Percentiles rank a stretch among this genome's conserved stretches.
phyloP scores from a whole-genome alignment of 1,140 invertebrate genomes.

The Drosophila bifasciata region DNA sequence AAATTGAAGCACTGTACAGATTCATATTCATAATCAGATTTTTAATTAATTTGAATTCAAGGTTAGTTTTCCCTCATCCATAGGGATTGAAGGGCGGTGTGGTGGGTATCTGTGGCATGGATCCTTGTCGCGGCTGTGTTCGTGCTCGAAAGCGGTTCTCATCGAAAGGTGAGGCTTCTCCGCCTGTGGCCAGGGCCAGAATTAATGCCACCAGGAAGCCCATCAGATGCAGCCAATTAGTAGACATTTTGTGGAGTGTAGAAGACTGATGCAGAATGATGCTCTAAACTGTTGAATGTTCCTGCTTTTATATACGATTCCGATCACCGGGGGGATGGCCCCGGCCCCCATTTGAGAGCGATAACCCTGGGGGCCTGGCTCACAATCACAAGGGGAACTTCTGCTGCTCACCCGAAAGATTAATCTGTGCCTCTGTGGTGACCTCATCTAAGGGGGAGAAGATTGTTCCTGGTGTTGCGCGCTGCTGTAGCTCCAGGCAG shows the following conservation, averaged over 20 bases:
- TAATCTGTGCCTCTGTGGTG: conserved; percentile 26
- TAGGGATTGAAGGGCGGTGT: conserved; percentile 77
- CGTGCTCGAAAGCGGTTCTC: conserved; percentile 26
- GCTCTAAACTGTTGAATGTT: too few relatives aligned
- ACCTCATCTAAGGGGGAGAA: conserved; percentile 30
- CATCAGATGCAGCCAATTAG: conserved; percentile 43
- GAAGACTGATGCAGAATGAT: conserved; percentile 1
- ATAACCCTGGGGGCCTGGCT: conserved; percentile 18
- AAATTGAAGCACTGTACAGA: conserved; percentile 37
- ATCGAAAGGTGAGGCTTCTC: conserved; percentile 55
- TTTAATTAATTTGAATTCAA: too few relatives aligned
- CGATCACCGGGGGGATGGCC: conserved; percentile 26
- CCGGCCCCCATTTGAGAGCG: conserved; percentile 20
- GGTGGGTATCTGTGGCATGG: conserved; percentile 36
- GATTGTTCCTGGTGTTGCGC: conserved; percentile 7
- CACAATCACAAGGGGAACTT: conserved; percentile 47
- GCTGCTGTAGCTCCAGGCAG: conserved; percentile 29
- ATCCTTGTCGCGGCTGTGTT: conserved; percentile 10
- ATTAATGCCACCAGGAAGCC: conserved; percentile 43
- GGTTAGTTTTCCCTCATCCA: conserved; percentile 20
- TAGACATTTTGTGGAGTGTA: conserved; percentile 34
- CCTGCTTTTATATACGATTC: conserved; percentile 47
- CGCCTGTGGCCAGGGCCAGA: conserved; percentile 25
- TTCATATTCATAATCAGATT: conserved; percentile 54
- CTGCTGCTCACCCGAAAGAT: conserved; percentile 4